Base-by-base conservation (phyloP, 2,797 vertebrate genomes). In the Poeciliopsis gracilis region DNA sequence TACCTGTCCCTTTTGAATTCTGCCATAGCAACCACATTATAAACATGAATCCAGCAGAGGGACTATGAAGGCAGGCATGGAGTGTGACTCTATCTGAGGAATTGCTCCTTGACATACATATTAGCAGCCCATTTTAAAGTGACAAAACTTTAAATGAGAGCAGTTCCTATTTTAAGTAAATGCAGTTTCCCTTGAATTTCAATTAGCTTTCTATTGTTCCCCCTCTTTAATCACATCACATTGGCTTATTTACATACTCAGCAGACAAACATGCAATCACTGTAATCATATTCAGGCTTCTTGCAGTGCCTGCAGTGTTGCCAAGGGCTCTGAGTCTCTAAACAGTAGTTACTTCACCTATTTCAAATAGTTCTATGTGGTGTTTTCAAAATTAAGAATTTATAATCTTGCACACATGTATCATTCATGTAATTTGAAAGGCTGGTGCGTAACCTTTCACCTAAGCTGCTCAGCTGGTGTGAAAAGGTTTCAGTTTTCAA, bases 1-100 rank as follows among this genome's bases (percentile, higher is more conserved):
- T 93, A 93, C 91, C 93, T 93, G 92, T 92, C 86, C 82, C 80
- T 88, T 88, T 89, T 89, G 78, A 90, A 87, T 91, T 75, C 87
- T 90, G 84, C 86, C 81, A 91, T 91, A 86, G 91, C 83, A 94
- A 94, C 93, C 87, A 78, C 82, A 82, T 91, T 73, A 90, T 91
- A 93, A 93, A 92, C 92, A 93, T 73, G 69, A 86, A 82, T 82
- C 47, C 75, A 53, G 76, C 77, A 77, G 74, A 70, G 81, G 79
- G 79, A 82, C 72, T 81, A 74, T 86, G 75, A 87, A 84, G 85
- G 81, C 83, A 85, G 86, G 77, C 77, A 77, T 82, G 84, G 77
- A 80, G 75, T 53, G 59, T 5, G 3, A 72, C 59, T 74, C 25
- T 38, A 43, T 41, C 77, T 57, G 47, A 81, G 82, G 81, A 91